Percentiles rank a stretch among this genome's conserved stretches.
phyloP scores from a whole-genome alignment of 2,888 invertebrate genomes.

The Tuta absoluta region DNA sequence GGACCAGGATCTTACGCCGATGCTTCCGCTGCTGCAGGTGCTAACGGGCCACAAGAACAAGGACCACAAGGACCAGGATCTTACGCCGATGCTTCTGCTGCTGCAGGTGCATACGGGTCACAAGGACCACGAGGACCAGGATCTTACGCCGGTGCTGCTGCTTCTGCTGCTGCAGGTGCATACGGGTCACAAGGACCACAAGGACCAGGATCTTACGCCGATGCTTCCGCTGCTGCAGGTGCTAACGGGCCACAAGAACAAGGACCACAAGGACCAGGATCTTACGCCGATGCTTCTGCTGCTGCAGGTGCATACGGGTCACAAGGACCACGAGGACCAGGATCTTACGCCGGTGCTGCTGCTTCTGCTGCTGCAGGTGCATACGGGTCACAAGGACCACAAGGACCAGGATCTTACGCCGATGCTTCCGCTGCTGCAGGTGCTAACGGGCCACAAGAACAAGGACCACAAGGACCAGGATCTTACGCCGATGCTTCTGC shows the following conservation, averaged over 20 bases:
- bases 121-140: no score
- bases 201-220: neutral
- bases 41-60: no score
- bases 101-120: no score
- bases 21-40: no score
- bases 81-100: no score
- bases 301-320: no score
- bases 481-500: neutral
- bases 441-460: neutral
- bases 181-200: neutral
- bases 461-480: neutral
- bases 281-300: neutral
- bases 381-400: neutral
- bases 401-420: no score
- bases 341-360: neutral
- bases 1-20: no score
- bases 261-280: neutral
- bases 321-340: neutral
- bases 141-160: no score
- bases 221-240: no score
- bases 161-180: neutral
- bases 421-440: neutral
- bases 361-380: neutral
- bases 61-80: no score
- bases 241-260: no score